Evolutionary conservation across 2,797 vertebrate genomes (phyloP).

Genomic region (Acipenser transmontanus): DNA sequence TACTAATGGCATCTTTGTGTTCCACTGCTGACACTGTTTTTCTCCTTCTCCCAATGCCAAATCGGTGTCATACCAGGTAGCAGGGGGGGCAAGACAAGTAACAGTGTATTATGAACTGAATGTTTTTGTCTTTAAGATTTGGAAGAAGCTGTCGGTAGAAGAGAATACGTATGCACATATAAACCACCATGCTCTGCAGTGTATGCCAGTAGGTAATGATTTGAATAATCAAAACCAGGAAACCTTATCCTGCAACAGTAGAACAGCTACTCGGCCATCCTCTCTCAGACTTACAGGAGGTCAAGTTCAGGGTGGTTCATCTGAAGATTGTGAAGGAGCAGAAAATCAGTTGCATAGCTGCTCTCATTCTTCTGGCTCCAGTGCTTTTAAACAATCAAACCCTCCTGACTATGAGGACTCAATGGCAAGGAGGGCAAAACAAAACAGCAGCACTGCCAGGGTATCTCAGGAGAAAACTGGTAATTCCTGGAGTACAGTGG

Average conservation of each 20-base stretch:
- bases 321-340: neutral
- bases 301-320: neutral
- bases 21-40: too few species aligned
- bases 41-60: too few species aligned
- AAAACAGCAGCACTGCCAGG: neutral
- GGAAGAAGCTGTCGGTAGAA: constrained; percentile 14
- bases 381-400: neutral
- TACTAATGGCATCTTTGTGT: too few species aligned
- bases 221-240: neutral
- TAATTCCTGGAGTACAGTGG: neutral
- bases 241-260: neutral
- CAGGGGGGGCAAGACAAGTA: too few species aligned
- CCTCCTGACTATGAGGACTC: neutral
- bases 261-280: neutral
- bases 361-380: neutral
- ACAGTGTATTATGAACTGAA: neutral
- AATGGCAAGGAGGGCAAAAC: neutral
- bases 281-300: neutral
- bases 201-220: neutral
- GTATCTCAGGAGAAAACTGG: neutral
- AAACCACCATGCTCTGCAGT: neutral
- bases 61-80: too few species aligned
- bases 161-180: constrained; percentile 15
- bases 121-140: constrained; percentile 11
- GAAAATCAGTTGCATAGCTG: neutral